A percentile compares a stretch with the other conserved stretches of the same genome.
Conservation (phyloP, 2,888 invertebrate genomes). For the Hemaris fuciformis region DNA sequence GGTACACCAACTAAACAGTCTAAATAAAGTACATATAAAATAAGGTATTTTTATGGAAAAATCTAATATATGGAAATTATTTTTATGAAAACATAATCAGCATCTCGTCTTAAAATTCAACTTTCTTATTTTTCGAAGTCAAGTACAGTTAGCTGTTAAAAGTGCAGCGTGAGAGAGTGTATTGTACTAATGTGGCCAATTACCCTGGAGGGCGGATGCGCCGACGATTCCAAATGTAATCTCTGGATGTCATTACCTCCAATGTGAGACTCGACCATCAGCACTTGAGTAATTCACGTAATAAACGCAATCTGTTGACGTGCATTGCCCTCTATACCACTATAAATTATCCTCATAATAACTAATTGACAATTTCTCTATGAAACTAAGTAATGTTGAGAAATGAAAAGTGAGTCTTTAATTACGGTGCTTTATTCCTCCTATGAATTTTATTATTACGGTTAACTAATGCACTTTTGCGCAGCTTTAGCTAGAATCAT, state of each 20-base stretch:
- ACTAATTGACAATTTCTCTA: not conserved
- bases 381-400: not conserved
- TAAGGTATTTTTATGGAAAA: not conserved
- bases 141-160: not conserved
- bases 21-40: too few species aligned
- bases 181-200: constrained; percentile 19
- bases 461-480: not conserved
- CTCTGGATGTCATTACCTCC: constrained; percentile 15
- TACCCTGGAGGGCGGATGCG: constrained; percentile 25
- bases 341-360: constrained; percentile 4
- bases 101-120: too few species aligned
- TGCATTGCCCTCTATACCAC: constrained; percentile 8
- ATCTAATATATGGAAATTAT: too few species aligned
- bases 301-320: constrained; percentile 17
- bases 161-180: constrained; percentile 22
- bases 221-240: constrained; percentile 18
- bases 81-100: too few species aligned
- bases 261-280: constrained; percentile 11
- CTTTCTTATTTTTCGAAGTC: not conserved
- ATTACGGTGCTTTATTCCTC: not conserved
- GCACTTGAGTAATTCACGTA: constrained; percentile 14
- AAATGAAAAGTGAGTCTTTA: not conserved
- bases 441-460: not conserved
- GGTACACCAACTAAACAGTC: too few species aligned
- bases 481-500: not conserved